These are phyloP conservation scores for Coreoperca whiteheadi DNA, from an alignment of 2,113 vertebrate genomes.

Conservation along the genomic window DNA sequence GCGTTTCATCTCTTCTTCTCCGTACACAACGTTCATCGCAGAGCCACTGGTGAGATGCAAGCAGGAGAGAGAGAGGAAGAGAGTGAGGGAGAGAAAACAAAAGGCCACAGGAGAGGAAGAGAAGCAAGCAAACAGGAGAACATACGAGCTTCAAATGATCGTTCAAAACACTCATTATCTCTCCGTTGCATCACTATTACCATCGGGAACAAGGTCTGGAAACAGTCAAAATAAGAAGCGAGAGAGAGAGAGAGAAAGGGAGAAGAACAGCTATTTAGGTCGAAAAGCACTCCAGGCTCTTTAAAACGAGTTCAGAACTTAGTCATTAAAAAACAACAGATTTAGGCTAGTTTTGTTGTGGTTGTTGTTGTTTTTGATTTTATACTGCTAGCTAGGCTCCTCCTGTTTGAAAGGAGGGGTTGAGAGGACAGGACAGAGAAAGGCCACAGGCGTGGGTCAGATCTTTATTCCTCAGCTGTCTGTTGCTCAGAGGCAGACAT, in stretches of 20 bases:
- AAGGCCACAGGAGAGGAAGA: slow-evolving; percentile 72
- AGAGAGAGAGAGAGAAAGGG: slow-evolving; percentile 15
- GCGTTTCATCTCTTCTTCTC: slow-evolving; percentile 94
- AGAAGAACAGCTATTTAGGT: slow-evolving; percentile 77
- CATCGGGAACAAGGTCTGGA: slow-evolving; percentile 77
- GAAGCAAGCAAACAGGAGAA: slow-evolving; percentile 64
- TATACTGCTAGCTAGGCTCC: slow-evolving; percentile 42
- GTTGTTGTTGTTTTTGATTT: slow-evolving; percentile 69
- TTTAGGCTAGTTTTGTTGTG: slow-evolving; percentile 65
- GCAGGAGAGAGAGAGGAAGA: slow-evolving; percentile 13
- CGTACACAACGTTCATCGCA: slow-evolving; percentile 94
- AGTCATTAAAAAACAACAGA: slow-evolving; percentile 75
- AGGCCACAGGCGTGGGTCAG: slow-evolving; percentile 51
- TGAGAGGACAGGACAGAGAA: slow-evolving; percentile 44
- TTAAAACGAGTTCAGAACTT: slow-evolving; percentile 75
- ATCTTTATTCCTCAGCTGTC: slow-evolving; percentile 20
- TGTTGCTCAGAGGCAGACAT: slow-evolving; percentile 43
- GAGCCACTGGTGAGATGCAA: slow-evolving; percentile 87
- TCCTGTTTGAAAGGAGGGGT: slow-evolving; percentile 35
- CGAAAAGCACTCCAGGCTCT: slow-evolving; percentile 78
- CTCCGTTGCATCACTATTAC: slow-evolving; percentile 77
- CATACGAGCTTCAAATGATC: slow-evolving; percentile 74
- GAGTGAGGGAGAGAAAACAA: slow-evolving; percentile 56
- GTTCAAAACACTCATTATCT: slow-evolving; percentile 81
- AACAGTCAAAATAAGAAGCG: slow-evolving; percentile 64